phyloP scores from a whole-genome alignment of 2,797 vertebrate genomes.

The Delichon dasypus region DNA sequence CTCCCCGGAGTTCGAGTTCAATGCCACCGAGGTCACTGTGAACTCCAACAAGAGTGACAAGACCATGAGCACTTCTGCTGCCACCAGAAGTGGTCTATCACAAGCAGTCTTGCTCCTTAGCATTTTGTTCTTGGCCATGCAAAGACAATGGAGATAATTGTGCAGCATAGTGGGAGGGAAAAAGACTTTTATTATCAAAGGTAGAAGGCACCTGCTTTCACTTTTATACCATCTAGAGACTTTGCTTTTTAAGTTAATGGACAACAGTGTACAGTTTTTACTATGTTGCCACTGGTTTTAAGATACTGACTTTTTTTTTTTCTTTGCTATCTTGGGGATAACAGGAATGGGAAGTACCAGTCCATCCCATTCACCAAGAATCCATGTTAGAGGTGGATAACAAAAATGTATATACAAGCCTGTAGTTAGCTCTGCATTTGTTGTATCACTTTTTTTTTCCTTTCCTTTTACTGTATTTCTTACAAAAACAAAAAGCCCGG shows the following conservation, averaged over 20 bases:
- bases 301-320: constrained; percentile 61
- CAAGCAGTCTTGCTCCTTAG: constrained; percentile 64
- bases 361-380: constrained; percentile 42
- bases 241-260: constrained; percentile 80
- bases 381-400: constrained; percentile 74
- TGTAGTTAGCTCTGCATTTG: constrained; percentile 78
- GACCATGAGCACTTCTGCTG: constrained; percentile 28
- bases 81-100: constrained; percentile 39
- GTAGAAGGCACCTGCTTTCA: constrained; percentile 77
- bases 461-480: constrained; percentile 52
- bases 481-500: constrained; percentile 38
- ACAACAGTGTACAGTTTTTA: constrained; percentile 82
- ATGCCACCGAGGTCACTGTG: constrained; percentile 69
- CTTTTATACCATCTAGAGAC: constrained; percentile 80
- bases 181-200: constrained; percentile 70
- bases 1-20: constrained; percentile 84
- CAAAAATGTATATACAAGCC: constrained; percentile 78
- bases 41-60: constrained; percentile 62
- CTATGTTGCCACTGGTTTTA: constrained; percentile 78
- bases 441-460: constrained; percentile 66
- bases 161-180: constrained; percentile 5
- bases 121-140: constrained; percentile 71
- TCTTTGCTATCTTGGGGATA: constrained; percentile 52
- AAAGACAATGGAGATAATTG: constrained; percentile 82
- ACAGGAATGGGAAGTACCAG: constrained; percentile 19